phyloP scores from a whole-genome alignment of 2,888 invertebrate genomes.

The Acheta domesticus region DNA sequence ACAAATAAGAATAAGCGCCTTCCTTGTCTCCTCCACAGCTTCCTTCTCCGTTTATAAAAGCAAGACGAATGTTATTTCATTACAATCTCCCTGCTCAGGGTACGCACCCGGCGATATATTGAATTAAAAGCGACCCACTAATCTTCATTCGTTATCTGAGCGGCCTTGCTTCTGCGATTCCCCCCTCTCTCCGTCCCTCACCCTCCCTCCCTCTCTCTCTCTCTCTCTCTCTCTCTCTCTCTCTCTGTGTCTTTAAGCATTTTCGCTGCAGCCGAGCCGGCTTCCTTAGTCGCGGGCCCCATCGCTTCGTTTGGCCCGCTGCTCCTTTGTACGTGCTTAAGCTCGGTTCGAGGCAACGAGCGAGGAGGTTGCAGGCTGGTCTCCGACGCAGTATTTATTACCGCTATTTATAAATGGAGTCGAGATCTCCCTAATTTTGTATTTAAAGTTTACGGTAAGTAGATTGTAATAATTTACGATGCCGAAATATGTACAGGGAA shows the following conservation, averaged over 20 bases:
- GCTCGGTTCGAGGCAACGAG: not conserved
- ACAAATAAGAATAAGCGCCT: not conserved
- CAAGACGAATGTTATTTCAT: slow-evolving; percentile 18
- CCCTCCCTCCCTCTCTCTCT: no score
- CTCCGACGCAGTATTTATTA: not conserved
- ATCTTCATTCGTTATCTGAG: slow-evolving; percentile 27
- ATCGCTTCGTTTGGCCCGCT: not conserved
- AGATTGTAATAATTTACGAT: not conserved
- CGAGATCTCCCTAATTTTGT: slow-evolving; percentile 3
- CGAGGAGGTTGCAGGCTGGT: not conserved
- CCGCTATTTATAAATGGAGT: slow-evolving; percentile 18
- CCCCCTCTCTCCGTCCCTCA: not conserved
- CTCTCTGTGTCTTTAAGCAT: not conserved
- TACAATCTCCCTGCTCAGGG: not conserved
- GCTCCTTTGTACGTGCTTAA: slow-evolving; percentile 7
- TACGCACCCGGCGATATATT: not conserved
- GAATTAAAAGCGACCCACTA: slow-evolving; percentile 27
- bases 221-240: no score
- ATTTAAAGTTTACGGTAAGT: not conserved
- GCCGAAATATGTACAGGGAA: not conserved
- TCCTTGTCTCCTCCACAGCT: not conserved
- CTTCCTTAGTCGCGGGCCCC: not conserved
- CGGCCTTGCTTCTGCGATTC: not conserved
- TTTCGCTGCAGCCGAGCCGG: not conserved
- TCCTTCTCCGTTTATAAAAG: not conserved